These are phyloP conservation scores for Pomatostomus ruficeps DNA, from an alignment of 2,113 vertebrate species.

Conservation along the genomic window DNA sequence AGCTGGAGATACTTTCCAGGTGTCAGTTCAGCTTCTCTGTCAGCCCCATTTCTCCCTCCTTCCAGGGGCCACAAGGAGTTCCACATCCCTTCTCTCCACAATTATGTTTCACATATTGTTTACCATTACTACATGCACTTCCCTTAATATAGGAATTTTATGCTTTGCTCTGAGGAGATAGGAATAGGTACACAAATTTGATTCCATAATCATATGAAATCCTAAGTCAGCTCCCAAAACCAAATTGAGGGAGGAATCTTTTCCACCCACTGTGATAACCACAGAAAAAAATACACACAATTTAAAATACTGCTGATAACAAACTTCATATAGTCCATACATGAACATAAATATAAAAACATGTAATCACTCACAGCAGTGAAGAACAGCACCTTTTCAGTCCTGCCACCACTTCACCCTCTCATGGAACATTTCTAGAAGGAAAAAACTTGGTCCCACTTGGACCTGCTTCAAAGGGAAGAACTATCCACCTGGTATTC, in stretches of 20 bases:
- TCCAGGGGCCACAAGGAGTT: not conserved
- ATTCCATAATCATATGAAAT: not conserved
- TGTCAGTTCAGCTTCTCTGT: not conserved
- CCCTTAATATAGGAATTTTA: not conserved
- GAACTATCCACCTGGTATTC: not conserved
- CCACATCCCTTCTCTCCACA: not conserved
- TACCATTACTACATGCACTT: not conserved
- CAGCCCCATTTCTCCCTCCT: not conserved
- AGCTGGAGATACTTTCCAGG: not conserved
- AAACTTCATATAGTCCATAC: not conserved
- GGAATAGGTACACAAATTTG: not conserved
- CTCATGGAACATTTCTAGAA: not conserved
- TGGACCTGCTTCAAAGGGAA: not conserved
- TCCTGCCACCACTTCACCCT: not conserved
- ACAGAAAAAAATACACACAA: not conserved
- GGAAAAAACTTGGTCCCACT: not conserved
- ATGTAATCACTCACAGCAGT: not conserved
- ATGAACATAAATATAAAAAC: not conserved
- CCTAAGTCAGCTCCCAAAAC: not conserved
- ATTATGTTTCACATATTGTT: not conserved
- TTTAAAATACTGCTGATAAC: not conserved
- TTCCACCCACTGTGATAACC: not conserved
- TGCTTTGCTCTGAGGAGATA: not conserved
- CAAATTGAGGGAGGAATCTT: not conserved
- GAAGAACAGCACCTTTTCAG: not conserved